Conservation (phyloP, 1,140 invertebrate species). For the Delia radicum region DNA sequence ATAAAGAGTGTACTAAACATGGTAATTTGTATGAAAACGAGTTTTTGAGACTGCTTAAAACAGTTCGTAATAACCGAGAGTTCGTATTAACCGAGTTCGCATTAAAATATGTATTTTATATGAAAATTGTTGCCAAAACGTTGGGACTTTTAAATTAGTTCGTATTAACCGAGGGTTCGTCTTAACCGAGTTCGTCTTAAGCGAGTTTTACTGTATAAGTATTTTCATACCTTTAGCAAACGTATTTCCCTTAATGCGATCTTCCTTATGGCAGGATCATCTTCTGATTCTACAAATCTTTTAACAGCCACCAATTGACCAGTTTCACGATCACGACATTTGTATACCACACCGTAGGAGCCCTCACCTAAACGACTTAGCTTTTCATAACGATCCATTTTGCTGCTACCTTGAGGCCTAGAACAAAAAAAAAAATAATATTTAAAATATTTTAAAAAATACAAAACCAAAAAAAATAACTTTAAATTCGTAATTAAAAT, state of each 20-base stretch:
- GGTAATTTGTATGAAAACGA: no score
- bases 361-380: conserved; percentile 95
- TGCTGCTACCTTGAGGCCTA: conserved; percentile 80
- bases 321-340: conserved; percentile 94
- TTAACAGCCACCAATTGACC: conserved; percentile 97
- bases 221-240: conserved; percentile 83
- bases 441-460: background rate
- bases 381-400: conserved; percentile 98
- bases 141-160: no score
- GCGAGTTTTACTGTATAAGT: background rate
- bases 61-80: no score
- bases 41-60: no score
- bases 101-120: no score
- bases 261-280: conserved; percentile 97
- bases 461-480: background rate
- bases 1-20: no score
- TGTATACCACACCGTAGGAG: conserved; percentile 98
- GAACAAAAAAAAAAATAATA: conserved; percentile 28
- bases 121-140: no score
- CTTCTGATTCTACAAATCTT: conserved; percentile 98
- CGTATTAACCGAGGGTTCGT: no score
- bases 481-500: background rate
- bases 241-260: conserved; percentile 97
- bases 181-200: no score
- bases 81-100: no score